Conservation (phyloP, 2,797 vertebrate species). For the Varecia variegata region DNA sequence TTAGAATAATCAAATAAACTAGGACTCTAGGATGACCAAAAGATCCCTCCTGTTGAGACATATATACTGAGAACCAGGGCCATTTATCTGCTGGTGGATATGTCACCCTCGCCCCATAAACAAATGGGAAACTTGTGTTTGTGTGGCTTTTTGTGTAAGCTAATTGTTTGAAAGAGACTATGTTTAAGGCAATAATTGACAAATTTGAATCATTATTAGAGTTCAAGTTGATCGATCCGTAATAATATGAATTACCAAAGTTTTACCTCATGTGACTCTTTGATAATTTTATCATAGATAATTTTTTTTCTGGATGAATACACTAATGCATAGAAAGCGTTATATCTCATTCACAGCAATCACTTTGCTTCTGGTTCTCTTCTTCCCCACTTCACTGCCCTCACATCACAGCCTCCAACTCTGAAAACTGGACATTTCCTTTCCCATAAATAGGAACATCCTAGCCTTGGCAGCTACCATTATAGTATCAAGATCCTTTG, state of each 20-base stretch:
- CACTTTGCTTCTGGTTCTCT: background rate
- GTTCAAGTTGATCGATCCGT: background rate
- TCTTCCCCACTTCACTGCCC: background rate
- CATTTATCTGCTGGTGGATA: background rate
- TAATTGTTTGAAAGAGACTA: background rate
- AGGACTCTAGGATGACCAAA: background rate
- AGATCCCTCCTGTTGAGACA: background rate
- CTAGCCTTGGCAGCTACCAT: background rate
- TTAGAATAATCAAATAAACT: background rate
- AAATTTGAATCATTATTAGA: constrained; percentile 16
- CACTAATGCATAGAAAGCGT: background rate
- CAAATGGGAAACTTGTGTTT: background rate
- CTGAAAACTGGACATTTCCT: background rate
- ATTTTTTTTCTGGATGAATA: background rate
- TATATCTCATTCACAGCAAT: background rate
- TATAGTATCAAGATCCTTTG: background rate
- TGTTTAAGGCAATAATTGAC: background rate
- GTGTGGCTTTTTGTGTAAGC: background rate
- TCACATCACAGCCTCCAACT: background rate
- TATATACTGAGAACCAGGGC: background rate
- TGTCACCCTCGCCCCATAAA: background rate
- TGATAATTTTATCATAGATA: background rate
- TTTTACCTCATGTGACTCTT: background rate
- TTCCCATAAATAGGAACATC: background rate
- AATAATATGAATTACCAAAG: background rate